A percentile compares a stretch with the other conserved stretches of the same genome.
Evolutionary conservation across 1,140 invertebrate species (phyloP).

Genomic region (Drosophila sturtevanti): DNA sequence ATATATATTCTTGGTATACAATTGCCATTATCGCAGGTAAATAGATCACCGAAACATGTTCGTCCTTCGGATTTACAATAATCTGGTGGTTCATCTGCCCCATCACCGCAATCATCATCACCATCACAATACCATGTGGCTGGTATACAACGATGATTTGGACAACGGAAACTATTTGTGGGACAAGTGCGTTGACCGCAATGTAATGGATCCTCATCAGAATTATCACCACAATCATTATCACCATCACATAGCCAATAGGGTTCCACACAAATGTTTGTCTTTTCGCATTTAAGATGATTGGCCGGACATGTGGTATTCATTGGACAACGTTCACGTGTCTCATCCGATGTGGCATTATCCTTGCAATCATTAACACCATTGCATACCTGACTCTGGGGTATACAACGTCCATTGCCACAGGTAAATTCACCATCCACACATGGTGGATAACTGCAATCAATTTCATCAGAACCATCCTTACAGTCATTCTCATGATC

Average conservation of each 20-base stretch:
- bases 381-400: slow-evolving; percentile 94
- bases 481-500: slow-evolving; percentile 98
- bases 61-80: slow-evolving; percentile 97
- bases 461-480: slow-evolving; percentile 95
- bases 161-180: slow-evolving; percentile 94
- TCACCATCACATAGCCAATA: slow-evolving; percentile 97
- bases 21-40: slow-evolving; percentile 98
- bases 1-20: slow-evolving; percentile 98
- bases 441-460: slow-evolving; percentile 95
- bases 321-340: slow-evolving; percentile 91
- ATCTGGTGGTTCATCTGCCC: slow-evolving; percentile 93
- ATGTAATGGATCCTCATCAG: slow-evolving; percentile 95
- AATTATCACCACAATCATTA: slow-evolving; percentile 98
- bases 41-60: slow-evolving; percentile 97
- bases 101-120: slow-evolving; percentile 93
- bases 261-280: slow-evolving; percentile 97
- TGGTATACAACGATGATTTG: slow-evolving; percentile 93
- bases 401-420: slow-evolving; percentile 94
- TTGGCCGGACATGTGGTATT: slow-evolving; percentile 94
- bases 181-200: slow-evolving; percentile 95
- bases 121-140: slow-evolving; percentile 96
- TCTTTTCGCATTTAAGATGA: slow-evolving; percentile 95
- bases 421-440: slow-evolving; percentile 97
- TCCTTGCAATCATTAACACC: slow-evolving; percentile 98
- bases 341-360: slow-evolving; percentile 95